Evolutionary conservation across 2,888 invertebrate genomes (phyloP).

Genomic region (Drosophila flavopinicola): DNA sequence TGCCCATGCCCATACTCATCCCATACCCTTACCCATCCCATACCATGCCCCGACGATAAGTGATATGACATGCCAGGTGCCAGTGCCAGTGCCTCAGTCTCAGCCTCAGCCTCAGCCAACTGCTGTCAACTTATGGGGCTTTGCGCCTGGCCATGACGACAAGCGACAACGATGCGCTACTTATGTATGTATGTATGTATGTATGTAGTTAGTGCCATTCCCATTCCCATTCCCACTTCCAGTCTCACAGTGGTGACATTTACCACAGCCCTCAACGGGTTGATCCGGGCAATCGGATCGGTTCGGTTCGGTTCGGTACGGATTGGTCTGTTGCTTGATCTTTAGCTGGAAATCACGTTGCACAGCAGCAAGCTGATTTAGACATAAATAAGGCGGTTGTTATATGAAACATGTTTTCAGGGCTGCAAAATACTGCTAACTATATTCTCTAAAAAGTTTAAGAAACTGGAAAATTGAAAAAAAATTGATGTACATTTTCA

Average conservation of each 20-base stretch:
- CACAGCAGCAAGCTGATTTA: slow-evolving; percentile 19
- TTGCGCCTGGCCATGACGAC: slow-evolving; percentile 77
- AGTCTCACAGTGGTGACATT: slow-evolving; percentile 58
- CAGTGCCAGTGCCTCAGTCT: slow-evolving; percentile 57
- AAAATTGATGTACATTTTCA: too few relatives aligned
- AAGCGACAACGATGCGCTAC: slow-evolving; percentile 64
- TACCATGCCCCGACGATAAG: slow-evolving; percentile 47
- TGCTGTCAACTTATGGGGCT: slow-evolving; percentile 67
- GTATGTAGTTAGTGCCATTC: slow-evolving; percentile 55
- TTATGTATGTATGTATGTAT: slow-evolving; percentile 63
- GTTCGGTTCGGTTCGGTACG: slow-evolving; percentile 18
- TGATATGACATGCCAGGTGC: slow-evolving; percentile 84
- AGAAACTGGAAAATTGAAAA: too few relatives aligned
- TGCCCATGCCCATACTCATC: slow-evolving; percentile 30
- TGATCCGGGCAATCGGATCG: slow-evolving; percentile 26
- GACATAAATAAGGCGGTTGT: slow-evolving; percentile 19
- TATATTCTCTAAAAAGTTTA: too few relatives aligned
- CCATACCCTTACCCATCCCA: slow-evolving; percentile 11
- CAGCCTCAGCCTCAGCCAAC: slow-evolving; percentile 47
- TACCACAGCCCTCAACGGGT: slow-evolving; percentile 45
- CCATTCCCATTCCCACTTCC: slow-evolving; percentile 10
- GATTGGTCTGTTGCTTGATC: slow-evolving; percentile 40
- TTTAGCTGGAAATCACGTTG: slow-evolving; percentile 63
- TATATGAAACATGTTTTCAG: slow-evolving; percentile 14
- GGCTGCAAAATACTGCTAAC: not conserved